Evolutionary conservation across 2,113 vertebrate genomes (phyloP), one percentile per base, ranked within the genome.

Genomic region (Eulemur macaco): DNA sequence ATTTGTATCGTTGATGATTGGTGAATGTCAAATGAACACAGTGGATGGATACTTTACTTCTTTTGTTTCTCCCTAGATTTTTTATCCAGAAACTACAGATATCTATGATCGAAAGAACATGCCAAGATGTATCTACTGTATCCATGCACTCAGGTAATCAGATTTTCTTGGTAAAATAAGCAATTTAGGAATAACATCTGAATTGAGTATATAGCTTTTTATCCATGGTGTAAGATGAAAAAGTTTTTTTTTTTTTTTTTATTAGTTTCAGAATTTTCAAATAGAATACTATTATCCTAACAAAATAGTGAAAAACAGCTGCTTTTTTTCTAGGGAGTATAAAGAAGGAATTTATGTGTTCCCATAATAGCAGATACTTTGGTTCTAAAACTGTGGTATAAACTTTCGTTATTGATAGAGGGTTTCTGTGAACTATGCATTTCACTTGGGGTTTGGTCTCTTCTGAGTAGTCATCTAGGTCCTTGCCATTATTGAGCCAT

Each of bases 41-140:
- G 1, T 29, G 4, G 56, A 27, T 71, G 14, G 71, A 34, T 77
- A 52, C 31, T 31, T 95, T 37, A 91, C 71, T 97, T 45, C 91
- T 82, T 98, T 96, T 96, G 37, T 98, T 98, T 97, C 47, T 95
- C 14, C 98, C 97, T 97, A 99, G 99, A 99, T 99, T 97, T 99
- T 99, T 98, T 99, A 99, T 96, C 99, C 99, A 37, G 99, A 99
- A 98, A 99, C 99, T 15, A 99, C 99, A 92, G 99, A 99, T 97
- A 99, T 99, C 93, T 99, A 99, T 29, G 99, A 99, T 98, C 99
- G 99, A 96, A 99, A 99, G 98, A 99, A 99, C 98, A 99, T 99
- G 99, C 99, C 99, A 0, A 99, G 99, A 92, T 99, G 99, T 96
- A 99, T 99, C 98, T 99, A 99, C 98, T 99, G 99, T 76, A 99